Conservation (phyloP, 2,113 vertebrate species). For the Opisthocomus hoazin region DNA sequence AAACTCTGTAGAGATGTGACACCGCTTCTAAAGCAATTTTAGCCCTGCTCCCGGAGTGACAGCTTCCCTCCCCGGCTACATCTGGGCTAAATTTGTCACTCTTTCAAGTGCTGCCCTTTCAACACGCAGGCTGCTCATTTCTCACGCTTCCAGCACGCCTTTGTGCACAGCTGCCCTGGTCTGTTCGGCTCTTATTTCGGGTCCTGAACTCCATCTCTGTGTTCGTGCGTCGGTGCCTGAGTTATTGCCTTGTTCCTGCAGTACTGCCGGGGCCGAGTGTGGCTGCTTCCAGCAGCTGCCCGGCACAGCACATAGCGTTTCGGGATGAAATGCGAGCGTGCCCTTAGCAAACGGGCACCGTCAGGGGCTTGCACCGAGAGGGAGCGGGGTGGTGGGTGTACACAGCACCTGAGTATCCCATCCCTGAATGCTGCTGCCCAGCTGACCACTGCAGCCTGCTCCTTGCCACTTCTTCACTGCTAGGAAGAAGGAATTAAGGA, state of each 20-base stretch:
- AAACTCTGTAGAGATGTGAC: neutral
- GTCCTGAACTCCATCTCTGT: neutral
- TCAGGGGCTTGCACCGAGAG: neutral
- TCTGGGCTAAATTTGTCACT: constrained; percentile 11
- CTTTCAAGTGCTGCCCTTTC: neutral
- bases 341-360: neutral
- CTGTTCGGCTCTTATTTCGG: neutral
- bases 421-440: neutral
- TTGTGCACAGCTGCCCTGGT: neutral
- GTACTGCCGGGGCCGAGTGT: neutral
- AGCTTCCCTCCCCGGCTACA: neutral
- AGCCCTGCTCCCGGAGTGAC: neutral
- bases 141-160: neutral
- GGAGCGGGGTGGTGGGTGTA: neutral
- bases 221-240: neutral
- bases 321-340: neutral
- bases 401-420: neutral
- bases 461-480: too few relatives aligned
- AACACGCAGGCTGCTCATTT: neutral
- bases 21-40: neutral
- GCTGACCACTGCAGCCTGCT: too few relatives aligned
- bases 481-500: neutral
- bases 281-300: neutral
- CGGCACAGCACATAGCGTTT: neutral
- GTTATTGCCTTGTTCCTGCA: neutral